Evolutionary conservation across 2,888 invertebrate species (phyloP).

Genomic region (Spisula subtruncata): DNA sequence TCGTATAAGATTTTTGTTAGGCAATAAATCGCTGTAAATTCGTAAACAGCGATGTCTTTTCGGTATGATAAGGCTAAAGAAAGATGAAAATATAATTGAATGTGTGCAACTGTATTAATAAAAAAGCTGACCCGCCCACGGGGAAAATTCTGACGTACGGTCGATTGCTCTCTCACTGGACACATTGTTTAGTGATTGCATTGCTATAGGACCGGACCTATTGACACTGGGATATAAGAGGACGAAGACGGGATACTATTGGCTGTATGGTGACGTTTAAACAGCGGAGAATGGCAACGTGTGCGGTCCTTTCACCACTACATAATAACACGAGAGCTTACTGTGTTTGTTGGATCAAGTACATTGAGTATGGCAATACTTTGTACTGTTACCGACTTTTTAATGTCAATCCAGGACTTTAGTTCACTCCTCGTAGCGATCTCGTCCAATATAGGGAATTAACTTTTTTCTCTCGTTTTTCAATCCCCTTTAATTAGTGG

Average conservation of each 20-base stretch:
- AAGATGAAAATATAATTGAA: conserved; percentile 22
- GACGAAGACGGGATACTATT: neutral
- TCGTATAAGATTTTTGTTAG: conserved; percentile 27
- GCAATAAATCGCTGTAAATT: conserved; percentile 13
- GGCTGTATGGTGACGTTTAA: conserved; percentile 56
- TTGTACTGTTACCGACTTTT: conserved; percentile 26
- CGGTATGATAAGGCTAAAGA: neutral
- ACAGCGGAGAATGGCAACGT: conserved; percentile 45
- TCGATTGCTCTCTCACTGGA: conserved; percentile 17
- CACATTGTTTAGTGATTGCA: conserved; percentile 13
- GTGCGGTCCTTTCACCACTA: conserved; percentile 55
- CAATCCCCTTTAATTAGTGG: neutral
- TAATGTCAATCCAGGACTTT: conserved; percentile 42
- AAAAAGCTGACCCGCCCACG: conserved; percentile 33
- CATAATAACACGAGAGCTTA: conserved; percentile 51
- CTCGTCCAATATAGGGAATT: conserved; percentile 11
- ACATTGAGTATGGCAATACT: conserved; percentile 20
- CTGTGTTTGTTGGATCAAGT: conserved; percentile 43
- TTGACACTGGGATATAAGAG: conserved; percentile 9
- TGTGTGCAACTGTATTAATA: conserved; percentile 7
- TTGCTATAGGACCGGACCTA: neutral
- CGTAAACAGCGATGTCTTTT: neutral
- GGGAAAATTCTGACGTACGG: neutral
- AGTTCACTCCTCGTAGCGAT: neutral
- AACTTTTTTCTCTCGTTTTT: neutral